phyloP scores from a whole-genome alignment of 1,140 invertebrate genomes.

The Mya arenaria region DNA sequence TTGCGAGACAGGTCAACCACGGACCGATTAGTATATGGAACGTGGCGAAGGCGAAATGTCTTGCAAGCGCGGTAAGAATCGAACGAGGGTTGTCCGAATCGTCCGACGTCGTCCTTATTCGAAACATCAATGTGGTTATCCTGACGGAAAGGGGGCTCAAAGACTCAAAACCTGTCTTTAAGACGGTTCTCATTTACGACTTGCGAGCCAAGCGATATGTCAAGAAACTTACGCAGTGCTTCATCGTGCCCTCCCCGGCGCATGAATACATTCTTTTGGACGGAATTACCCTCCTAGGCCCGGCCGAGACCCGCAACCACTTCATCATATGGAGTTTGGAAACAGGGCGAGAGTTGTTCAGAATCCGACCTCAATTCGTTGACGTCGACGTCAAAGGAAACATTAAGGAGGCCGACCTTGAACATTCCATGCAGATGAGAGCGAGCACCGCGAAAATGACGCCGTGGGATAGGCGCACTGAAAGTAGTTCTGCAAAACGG shows the following conservation, averaged over 20 bases:
- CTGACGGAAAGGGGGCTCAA: constrained; percentile 76
- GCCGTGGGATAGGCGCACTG: constrained; percentile 76
- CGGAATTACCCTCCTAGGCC: constrained; percentile 75
- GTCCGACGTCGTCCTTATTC: constrained; percentile 73
- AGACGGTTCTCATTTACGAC: constrained; percentile 76
- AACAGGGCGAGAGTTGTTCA: constrained; percentile 70
- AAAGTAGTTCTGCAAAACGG: constrained; percentile 67
- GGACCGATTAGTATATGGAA: constrained; percentile 79
- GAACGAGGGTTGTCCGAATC: constrained; percentile 74
- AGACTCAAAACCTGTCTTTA: constrained; percentile 75
- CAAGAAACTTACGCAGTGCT: constrained; percentile 73
- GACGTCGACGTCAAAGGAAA: constrained; percentile 62
- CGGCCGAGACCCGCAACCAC: constrained; percentile 76
- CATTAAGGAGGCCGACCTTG: constrained; percentile 36
- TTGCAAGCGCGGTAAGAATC: constrained; percentile 70
- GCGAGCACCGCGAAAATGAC: constrained; percentile 70
- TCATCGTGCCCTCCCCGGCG: constrained; percentile 74
- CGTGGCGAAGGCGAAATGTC: constrained; percentile 73
- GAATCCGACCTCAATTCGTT: constrained; percentile 74
- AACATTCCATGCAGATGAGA: constrained; percentile 44
- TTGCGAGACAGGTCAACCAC: constrained; percentile 76
- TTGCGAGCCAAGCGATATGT: constrained; percentile 73
- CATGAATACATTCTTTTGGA: constrained; percentile 78
- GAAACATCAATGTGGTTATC: constrained; percentile 75
- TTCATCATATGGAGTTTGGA: constrained; percentile 78